phyloP scores from a whole-genome alignment of 2,888 invertebrate genomes.

The Pterobdella sp. region DNA sequence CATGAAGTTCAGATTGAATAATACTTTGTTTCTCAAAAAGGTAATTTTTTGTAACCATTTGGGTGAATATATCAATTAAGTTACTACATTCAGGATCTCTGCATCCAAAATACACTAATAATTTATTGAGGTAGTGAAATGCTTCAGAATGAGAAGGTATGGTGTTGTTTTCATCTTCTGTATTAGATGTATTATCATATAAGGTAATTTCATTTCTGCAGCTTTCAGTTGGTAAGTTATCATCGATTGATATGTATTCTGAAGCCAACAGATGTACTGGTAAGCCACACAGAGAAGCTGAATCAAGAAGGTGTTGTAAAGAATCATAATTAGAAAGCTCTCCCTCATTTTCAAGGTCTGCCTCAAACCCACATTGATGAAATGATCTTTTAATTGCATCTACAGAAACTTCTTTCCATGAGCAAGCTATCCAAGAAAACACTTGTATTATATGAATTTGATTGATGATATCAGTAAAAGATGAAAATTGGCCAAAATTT shows the following conservation, averaged over 20 bases:
- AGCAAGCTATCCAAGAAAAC: neutral
- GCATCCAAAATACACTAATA: neutral
- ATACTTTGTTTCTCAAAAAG: conserved; percentile 7
- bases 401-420: neutral
- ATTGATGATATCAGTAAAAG: neutral
- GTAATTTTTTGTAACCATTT: neutral
- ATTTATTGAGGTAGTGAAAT: neutral
- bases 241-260: neutral
- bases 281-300: neutral
- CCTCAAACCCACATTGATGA: neutral
- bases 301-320: neutral
- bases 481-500: neutral
- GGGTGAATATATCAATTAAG: neutral
- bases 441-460: neutral
- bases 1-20: neutral
- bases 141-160: neutral
- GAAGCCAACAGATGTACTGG: neutral
- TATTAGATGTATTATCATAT: neutral
- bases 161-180: neutral
- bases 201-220: neutral
- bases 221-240: neutral
- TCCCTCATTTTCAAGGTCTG: neutral
- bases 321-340: neutral
- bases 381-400: neutral
- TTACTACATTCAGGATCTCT: neutral